Base-by-base conservation (phyloP, 2,113 vertebrate species). In the Pleuronectes platessa region DNA sequence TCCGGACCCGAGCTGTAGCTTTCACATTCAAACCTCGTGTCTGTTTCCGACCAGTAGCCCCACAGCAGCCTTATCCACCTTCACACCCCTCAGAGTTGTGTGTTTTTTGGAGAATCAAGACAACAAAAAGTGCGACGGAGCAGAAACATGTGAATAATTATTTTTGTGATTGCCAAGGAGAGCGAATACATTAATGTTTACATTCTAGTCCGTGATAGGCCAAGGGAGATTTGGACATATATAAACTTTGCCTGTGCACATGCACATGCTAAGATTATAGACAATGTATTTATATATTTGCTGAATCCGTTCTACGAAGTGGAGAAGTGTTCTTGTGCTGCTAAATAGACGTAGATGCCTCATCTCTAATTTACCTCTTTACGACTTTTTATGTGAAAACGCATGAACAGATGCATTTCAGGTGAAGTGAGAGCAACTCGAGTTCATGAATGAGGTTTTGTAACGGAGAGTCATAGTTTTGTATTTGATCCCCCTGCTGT, bases 401-500 rank as follows among this genome's bases (percentile, higher is more conserved):
- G 56, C 71, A 59, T 45, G 20, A 72, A 72, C 47, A 74, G 64
- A 75, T 65, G 70, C 64, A 40, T 71, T 83, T 79, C 56, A 69
- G 66, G 60, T 74, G 2, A 76, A 64, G 60, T 13, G 65, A 61
- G 49, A 77, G 74, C 82, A 77, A 54, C 71, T 78, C 40, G 26
- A 27, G 26, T 21, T 53, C 78, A 62, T 75, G 7, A 47, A 49
- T 27, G 67, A 65, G 26, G 31, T 31, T 31, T 31, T 1, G 21
- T 45, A 11, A n/a, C 56, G 51, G 27, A 15, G 8, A 70, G n/a
- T 40, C 45, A 31, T 70, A 63, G 79, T 91, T 94, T 92, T 93
- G 80, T 92, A 92, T 88, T 84, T 82, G 81, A 73, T 73, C 82
- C 79, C 71, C 79, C 85, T 86, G 81, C 77, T 90, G 87, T 92